A percentile compares a stretch with the other conserved stretches of the same genome.
Conservation (phyloP, 1,140 invertebrate genomes). For the Drusus annulatus region DNA sequence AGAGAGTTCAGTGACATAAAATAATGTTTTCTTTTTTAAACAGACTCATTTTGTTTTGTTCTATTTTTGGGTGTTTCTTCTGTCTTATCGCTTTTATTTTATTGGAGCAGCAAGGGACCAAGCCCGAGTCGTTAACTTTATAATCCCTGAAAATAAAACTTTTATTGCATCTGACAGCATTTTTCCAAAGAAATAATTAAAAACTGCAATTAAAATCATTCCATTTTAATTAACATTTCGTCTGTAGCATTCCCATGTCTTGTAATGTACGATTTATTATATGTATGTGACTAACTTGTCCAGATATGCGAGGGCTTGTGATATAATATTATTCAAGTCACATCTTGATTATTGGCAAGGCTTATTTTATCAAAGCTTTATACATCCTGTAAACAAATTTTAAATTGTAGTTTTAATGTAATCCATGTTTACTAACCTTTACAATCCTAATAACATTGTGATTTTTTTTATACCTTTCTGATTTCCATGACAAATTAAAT, state of each 20-base stretch:
- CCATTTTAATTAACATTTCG: too few relatives aligned
- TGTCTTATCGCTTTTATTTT: not conserved
- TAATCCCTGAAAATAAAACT: not conserved
- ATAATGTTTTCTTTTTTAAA: not conserved
- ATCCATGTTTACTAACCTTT: constrained; percentile 1
- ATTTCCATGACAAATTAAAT: constrained; percentile 1
- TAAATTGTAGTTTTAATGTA: constrained; percentile 1
- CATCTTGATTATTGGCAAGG: not conserved
- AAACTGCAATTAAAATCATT: not conserved
- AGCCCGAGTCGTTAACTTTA: not conserved
- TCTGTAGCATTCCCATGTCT: too few relatives aligned
- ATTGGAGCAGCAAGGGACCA: not conserved
- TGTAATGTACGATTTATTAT: too few relatives aligned
- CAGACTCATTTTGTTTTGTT: too few relatives aligned
- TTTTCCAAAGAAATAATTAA: not conserved
- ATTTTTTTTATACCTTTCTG: not conserved
- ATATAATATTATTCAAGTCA: too few relatives aligned
- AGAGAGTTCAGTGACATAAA: not conserved
- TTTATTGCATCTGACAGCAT: not conserved
- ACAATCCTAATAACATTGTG: not conserved
- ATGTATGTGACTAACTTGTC: too few relatives aligned
- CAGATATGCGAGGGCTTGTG: too few relatives aligned
- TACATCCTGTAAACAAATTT: constrained; percentile 1
- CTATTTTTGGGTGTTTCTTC: not conserved
- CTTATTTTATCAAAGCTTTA: constrained; percentile 14